phyloP scores from a whole-genome alignment of 2,113 vertebrate species.

The Forbesichthys agassizii region DNA sequence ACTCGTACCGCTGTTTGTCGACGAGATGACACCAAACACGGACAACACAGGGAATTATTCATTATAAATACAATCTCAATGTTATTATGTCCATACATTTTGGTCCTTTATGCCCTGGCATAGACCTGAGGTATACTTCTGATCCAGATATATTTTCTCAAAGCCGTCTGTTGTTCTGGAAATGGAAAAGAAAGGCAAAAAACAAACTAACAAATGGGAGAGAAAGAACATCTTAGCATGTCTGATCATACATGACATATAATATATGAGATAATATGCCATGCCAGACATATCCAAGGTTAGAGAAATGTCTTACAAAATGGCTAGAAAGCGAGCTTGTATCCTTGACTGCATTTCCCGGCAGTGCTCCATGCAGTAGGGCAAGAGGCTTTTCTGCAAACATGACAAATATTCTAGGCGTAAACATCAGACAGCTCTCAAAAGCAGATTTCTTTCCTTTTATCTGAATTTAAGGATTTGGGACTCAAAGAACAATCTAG shows the following conservation, averaged over 20 bases:
- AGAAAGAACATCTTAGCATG: background rate
- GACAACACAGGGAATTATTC: background rate
- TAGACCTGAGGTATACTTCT: slow-evolving; percentile 18
- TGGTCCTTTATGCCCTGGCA: slow-evolving; percentile 36
- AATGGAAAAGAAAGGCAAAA: slow-evolving; percentile 56
- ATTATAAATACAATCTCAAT: background rate
- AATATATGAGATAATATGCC: too few relatives aligned
- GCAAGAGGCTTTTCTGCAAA: slow-evolving; percentile 63
- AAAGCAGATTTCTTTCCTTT: too few relatives aligned
- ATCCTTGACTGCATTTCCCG: slow-evolving; percentile 53
- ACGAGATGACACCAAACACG: slow-evolving; percentile 26
- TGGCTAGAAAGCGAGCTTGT: slow-evolving; percentile 64
- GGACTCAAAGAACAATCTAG: too few relatives aligned
- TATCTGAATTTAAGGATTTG: too few relatives aligned
- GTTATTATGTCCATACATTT: slow-evolving; percentile 36
- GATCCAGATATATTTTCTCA: slow-evolving; percentile 33
- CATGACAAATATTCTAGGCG: background rate
- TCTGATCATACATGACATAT: background rate
- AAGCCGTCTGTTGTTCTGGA: slow-evolving; percentile 64
- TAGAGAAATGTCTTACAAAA: slow-evolving; percentile 69
- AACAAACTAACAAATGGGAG: background rate
- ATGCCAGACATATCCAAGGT: background rate
- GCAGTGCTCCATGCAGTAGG: slow-evolving; percentile 46
- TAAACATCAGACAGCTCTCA: background rate
- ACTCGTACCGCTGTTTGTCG: slow-evolving; percentile 26